Evolutionary conservation across 2,888 invertebrate species (phyloP).

Genomic region (Eucera pruinosa): DNA sequence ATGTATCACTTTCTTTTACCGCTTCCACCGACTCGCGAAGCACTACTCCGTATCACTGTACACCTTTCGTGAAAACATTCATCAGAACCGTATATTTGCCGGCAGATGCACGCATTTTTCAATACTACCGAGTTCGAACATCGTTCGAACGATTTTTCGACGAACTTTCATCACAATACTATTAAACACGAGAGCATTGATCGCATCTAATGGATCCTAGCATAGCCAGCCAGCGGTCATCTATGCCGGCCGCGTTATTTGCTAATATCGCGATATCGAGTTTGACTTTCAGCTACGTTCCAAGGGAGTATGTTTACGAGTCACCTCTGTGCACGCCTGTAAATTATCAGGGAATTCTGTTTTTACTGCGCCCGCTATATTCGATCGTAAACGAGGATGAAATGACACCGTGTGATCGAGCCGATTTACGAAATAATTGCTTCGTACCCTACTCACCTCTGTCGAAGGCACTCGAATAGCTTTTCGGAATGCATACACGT

Average conservation of each 20-base stretch:
- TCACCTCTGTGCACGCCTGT: neutral
- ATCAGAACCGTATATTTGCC: neutral
- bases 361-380: neutral
- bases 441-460: neutral
- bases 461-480: neutral
- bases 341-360: slow-evolving; percentile 9
- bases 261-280: slow-evolving; percentile 35
- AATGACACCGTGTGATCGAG: neutral
- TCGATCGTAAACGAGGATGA: slow-evolving; percentile 2
- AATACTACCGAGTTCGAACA: neutral
- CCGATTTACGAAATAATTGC: slow-evolving; percentile 7
- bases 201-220: slow-evolving; percentile 11
- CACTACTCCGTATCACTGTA: too few relatives aligned
- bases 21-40: too few relatives aligned
- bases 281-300: neutral
- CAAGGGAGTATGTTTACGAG: neutral
- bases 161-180: neutral
- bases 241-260: neutral
- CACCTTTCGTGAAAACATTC: neutral
- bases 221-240: slow-evolving; percentile 1
- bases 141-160: neutral
- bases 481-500: neutral
- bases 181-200: slow-evolving; percentile 2
- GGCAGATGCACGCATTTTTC: neutral
- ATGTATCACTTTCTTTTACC: too few relatives aligned